Conservation (phyloP, 2,888 invertebrate genomes). For the Pseudoips prasinana region DNA sequence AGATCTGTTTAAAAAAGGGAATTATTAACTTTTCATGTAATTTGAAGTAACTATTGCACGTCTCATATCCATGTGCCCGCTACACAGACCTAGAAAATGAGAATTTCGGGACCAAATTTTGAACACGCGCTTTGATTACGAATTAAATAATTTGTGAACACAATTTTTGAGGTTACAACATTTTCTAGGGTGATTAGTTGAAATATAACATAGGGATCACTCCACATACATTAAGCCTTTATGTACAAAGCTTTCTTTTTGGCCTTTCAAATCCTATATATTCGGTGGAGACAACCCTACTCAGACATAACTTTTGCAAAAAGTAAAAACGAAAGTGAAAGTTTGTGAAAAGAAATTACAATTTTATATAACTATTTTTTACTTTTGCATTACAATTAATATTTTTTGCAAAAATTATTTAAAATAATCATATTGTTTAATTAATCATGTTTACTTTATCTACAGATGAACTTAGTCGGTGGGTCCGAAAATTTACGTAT, state of each 20-base stretch:
- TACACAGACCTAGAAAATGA: slow-evolving; percentile 12
- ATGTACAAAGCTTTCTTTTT: slow-evolving; percentile 75
- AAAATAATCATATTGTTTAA: slow-evolving; percentile 4
- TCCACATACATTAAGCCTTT: slow-evolving; percentile 45
- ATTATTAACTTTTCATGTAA: no score
- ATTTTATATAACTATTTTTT: no score
- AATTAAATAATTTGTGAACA: slow-evolving; percentile 20
- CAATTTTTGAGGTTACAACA: slow-evolving; percentile 6
- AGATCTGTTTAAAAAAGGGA: slow-evolving; percentile 42
- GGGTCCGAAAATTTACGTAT: slow-evolving; percentile 70
- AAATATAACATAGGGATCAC: slow-evolving; percentile 34
- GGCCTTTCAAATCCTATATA: slow-evolving; percentile 67
- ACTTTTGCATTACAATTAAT: slow-evolving; percentile 10
- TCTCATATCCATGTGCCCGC: no score
- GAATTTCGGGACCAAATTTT: slow-evolving; percentile 1
- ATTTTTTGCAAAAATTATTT: slow-evolving; percentile 29
- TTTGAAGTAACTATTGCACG: no score
- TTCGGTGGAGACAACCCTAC: slow-evolving; percentile 64
- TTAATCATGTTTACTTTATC: slow-evolving; percentile 31
- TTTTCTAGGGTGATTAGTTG: slow-evolving; percentile 29
- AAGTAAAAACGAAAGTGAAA: slow-evolving; percentile 19
- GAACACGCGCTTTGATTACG: slow-evolving; percentile 6
- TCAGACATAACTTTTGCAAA: slow-evolving; percentile 36
- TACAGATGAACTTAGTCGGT: slow-evolving; percentile 68
- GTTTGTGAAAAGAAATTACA: slow-evolving; percentile 3